Evolutionary conservation across 2,888 invertebrate species (phyloP).

Genomic region (Lasioglossum marginatum): DNA sequence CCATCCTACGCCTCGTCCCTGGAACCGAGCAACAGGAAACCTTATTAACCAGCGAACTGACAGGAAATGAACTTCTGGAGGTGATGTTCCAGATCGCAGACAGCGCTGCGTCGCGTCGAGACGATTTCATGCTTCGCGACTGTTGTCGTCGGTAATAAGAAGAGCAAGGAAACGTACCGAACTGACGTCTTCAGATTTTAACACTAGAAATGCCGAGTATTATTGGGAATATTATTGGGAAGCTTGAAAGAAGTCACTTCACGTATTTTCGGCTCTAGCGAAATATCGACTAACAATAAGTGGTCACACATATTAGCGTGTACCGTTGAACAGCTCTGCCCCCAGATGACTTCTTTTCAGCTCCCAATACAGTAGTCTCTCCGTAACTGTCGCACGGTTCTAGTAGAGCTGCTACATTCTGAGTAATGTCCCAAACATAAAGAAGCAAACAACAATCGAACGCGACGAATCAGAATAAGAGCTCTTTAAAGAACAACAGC

Average conservation of each 20-base stretch:
- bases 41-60: conserved; percentile 62
- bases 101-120: not conserved
- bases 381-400: no score
- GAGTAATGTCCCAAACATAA: no score
- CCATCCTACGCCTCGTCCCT: conserved; percentile 82
- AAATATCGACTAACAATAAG: no score
- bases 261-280: not conserved
- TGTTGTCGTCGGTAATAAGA: not conserved
- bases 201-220: no score
- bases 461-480: not conserved
- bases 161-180: not conserved
- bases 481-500: not conserved
- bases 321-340: no score
- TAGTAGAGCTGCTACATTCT: no score
- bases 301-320: no score
- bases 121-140: conserved; percentile 22
- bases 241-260: not conserved
- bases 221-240: no score
- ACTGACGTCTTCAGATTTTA: not conserved
- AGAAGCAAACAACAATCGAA: not conserved
- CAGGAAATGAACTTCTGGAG: conserved; percentile 46
- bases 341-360: no score
- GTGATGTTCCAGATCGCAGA: conserved; percentile 10
- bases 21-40: conserved; percentile 72
- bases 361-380: no score